Percentiles rank a stretch among this genome's conserved stretches.
phyloP scores from a whole-genome alignment of 1,140 invertebrate species.

The Drosophila melanogaster region Release_6_plus_ISO1_MT NC_004354.4:12560001-12560500 shows the following conservation, averaged over 20 bases:
- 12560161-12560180: constrained; percentile 63
- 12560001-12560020: constrained; percentile 19
- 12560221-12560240: not conserved
- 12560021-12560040: constrained; percentile 82
- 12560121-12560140: not conserved
- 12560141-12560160: not conserved
- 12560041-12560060: constrained; percentile 44
- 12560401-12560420: constrained; percentile 50
- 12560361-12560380: not conserved
- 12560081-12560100: constrained; percentile 74
- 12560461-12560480: not conserved
- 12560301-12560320: constrained; percentile 26
- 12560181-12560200: constrained; percentile 77
- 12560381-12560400: constrained; percentile 12
- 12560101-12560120: constrained; percentile 28
- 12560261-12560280: constrained; percentile 60
- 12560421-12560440: constrained; percentile 19
- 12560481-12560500: constrained; percentile 14
- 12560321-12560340: constrained; percentile 26
- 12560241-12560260: constrained; percentile 9
- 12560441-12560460: constrained; percentile 12
- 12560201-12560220: constrained; percentile 34
- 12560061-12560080: constrained; percentile 72
- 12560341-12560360: constrained; percentile 7
- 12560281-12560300: constrained; percentile 50